Evolutionary conservation across 2,797 vertebrate genomes (phyloP).

Genomic region (Glyptemys insculpta): DNA sequence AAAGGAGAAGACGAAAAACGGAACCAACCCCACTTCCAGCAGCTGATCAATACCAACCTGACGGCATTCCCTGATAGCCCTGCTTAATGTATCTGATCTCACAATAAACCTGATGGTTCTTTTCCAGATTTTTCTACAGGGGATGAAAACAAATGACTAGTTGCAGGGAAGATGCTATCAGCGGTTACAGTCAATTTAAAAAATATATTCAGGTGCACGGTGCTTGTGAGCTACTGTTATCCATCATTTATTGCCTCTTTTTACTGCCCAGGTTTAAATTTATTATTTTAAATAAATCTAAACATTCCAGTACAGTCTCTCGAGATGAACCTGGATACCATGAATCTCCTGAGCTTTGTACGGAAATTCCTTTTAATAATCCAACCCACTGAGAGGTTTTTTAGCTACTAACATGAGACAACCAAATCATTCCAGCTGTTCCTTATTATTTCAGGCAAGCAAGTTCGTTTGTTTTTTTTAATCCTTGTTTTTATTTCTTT

Average conservation of each 20-base stretch:
- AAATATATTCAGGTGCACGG: not conserved
- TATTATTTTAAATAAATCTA: constrained; percentile 18
- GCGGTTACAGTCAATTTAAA: not conserved
- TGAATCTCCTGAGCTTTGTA: constrained; percentile 58
- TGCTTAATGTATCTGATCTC: not conserved
- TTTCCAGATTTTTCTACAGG: not conserved
- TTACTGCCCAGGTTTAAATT: not conserved
- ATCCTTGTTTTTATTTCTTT: not conserved
- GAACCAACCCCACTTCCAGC: not conserved
- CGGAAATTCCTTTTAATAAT: constrained; percentile 69
- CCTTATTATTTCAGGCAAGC: constrained; percentile 14
- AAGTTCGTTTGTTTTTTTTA: not conserved
- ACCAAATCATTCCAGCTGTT: constrained; percentile 30
- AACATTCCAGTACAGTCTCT: constrained; percentile 22
- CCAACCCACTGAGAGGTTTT: constrained; percentile 26
- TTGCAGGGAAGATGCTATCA: not conserved
- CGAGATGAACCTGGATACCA: constrained; percentile 37
- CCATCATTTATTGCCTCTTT: not conserved
- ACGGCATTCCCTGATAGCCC: not conserved
- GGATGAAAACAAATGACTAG: not conserved
- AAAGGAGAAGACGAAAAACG: not conserved
- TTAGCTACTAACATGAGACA: constrained; percentile 25
- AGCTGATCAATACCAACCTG: not conserved
- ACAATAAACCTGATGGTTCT: not conserved
- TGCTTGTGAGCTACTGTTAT: not conserved